These are phyloP conservation scores for Laticauda colubrina DNA, from an alignment of 2,113 vertebrate genomes.

Conservation along the genomic window DNA sequence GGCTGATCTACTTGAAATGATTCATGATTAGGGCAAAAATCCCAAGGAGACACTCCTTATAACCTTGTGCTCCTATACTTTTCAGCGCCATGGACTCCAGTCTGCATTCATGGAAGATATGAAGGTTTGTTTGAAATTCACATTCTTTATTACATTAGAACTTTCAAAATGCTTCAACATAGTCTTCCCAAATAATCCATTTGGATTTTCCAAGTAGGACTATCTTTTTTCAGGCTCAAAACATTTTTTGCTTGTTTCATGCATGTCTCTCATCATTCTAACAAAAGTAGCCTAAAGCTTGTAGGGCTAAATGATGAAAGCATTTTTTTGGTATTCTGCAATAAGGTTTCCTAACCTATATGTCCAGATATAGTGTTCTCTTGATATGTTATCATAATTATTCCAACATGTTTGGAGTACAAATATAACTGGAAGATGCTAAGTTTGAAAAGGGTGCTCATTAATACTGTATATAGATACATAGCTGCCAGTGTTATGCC, in stretches of 20 bases:
- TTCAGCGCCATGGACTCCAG: background rate
- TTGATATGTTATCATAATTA: background rate
- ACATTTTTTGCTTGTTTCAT: background rate
- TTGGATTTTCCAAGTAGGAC: background rate
- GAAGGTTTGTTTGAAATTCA: background rate
- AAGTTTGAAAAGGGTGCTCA: background rate
- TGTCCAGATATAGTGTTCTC: background rate
- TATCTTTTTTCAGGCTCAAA: background rate
- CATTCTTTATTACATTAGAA: background rate
- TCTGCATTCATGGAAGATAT: background rate
- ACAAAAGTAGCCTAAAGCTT: background rate
- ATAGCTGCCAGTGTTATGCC: background rate
- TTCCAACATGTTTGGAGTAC: background rate
- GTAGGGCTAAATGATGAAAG: background rate
- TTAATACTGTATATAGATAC: background rate
- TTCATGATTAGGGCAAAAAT: background rate
- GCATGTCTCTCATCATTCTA: background rate
- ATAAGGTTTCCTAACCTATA: background rate
- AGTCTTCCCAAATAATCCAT: background rate
- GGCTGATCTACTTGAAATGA: background rate
- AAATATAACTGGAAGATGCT: background rate
- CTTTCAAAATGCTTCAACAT: background rate
- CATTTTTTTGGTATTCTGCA: background rate
- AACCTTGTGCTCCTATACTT: background rate
- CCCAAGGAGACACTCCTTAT: background rate